Percentiles rank a stretch among this genome's conserved stretches.
Evolutionary conservation across 2,797 vertebrate genomes (phyloP).

Genomic region (Enteromius viviparus): DNA sequence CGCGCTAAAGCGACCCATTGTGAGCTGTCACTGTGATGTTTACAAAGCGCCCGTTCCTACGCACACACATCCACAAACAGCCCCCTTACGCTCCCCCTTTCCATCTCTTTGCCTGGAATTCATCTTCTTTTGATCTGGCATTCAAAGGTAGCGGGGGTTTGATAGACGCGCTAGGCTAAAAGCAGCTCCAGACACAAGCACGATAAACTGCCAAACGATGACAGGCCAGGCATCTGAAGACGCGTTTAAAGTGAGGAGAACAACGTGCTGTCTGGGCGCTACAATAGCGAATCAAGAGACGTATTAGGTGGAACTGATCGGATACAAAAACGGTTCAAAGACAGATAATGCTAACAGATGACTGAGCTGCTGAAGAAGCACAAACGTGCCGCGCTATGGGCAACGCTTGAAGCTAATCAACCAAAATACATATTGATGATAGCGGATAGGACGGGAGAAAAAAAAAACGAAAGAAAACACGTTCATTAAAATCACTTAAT

Average conservation of each 20-base stretch:
- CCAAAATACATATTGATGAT: slow-evolving; percentile 50
- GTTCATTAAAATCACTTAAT: slow-evolving; percentile 50
- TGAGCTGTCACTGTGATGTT: slow-evolving; percentile 87
- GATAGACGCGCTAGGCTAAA: slow-evolving; percentile 87
- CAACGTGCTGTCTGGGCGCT: slow-evolving; percentile 83
- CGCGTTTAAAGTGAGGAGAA: slow-evolving; percentile 83
- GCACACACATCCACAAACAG: slow-evolving; percentile 64
- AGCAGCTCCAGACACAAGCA: slow-evolving; percentile 87
- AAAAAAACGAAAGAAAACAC: slow-evolving; percentile 1
- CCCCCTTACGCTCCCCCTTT: slow-evolving; percentile 54
- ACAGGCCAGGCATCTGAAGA: slow-evolving; percentile 86
- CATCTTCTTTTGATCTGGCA: slow-evolving; percentile 92
- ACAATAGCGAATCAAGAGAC: slow-evolving; percentile 88
- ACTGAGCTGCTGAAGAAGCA: slow-evolving; percentile 63
- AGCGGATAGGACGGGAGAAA: neutral
- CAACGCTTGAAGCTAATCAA: slow-evolving; percentile 47
- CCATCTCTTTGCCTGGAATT: slow-evolving; percentile 85
- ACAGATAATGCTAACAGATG: slow-evolving; percentile 82
- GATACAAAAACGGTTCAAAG: slow-evolving; percentile 87
- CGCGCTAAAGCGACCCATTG: slow-evolving; percentile 85
- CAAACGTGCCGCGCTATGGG: slow-evolving; percentile 45
- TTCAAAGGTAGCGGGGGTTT: slow-evolving; percentile 88
- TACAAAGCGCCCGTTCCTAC: slow-evolving; percentile 84
- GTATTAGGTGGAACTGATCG: slow-evolving; percentile 89
- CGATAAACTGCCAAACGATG: slow-evolving; percentile 88